phyloP scores from a whole-genome alignment of 2,797 vertebrate genomes.

The Pachyuromys duprasi region DNA sequence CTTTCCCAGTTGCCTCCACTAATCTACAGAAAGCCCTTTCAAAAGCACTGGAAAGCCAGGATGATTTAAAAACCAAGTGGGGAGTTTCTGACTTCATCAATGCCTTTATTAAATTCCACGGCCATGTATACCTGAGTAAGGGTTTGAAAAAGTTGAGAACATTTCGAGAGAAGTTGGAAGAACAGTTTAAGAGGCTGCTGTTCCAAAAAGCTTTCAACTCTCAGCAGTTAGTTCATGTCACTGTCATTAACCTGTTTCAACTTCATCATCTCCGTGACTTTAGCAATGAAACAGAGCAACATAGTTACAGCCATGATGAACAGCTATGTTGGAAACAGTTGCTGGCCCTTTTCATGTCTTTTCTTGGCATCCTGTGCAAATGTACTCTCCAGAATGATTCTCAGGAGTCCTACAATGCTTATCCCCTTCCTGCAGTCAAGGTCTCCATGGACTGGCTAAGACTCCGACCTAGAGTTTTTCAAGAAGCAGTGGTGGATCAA shows the following conservation, averaged over 20 bases:
- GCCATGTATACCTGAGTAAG: conserved; percentile 97
- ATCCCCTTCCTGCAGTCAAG: conserved; percentile 93
- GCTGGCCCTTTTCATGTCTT: conserved; percentile 97
- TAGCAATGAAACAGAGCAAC: conserved; percentile 91
- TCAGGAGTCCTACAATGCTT: no score
- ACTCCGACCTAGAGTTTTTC: conserved; percentile 94
- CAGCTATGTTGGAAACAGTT: conserved; percentile 97
- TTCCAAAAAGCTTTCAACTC: conserved; percentile 98
- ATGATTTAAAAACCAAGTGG: conserved; percentile 98
- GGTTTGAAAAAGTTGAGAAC: conserved; percentile 95
- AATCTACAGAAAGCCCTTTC: conserved; percentile 99
- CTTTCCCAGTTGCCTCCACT: conserved; percentile 99
- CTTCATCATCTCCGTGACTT: conserved; percentile 97
- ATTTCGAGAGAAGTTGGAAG: conserved; percentile 97
- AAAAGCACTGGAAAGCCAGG: conserved; percentile 99
- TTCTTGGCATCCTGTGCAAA: conserved; percentile 97
- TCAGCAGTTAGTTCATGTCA: conserved; percentile 95
- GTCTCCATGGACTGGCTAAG: conserved; percentile 98
- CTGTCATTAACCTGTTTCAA: conserved; percentile 89
- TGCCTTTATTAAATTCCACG: conserved; percentile 99
- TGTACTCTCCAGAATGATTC: conserved; percentile 92
- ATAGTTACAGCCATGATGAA: conserved; percentile 94
- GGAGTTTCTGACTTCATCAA: conserved; percentile 98
- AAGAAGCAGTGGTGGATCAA: conserved; percentile 93
- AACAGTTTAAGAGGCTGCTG: conserved; percentile 98